Percentiles rank a stretch among this genome's conserved stretches.
These are phyloP conservation scores for Melanocharis versteri DNA, from an alignment of 2,113 vertebrate genomes.

Conservation along the genomic window DNA sequence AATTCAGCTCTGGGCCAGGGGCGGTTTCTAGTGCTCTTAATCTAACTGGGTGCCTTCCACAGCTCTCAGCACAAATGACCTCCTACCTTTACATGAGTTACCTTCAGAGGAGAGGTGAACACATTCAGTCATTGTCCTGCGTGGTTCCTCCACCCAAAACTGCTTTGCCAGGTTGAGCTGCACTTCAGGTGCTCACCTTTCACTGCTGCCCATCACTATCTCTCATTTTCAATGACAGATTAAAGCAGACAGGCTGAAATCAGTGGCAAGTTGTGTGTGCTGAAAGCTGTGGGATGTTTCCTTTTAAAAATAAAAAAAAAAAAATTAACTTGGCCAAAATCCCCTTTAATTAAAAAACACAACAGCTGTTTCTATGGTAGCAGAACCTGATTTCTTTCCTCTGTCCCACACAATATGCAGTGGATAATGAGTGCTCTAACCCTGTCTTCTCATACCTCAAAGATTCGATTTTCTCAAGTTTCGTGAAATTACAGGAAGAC, in stretches of 20 bases:
- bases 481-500: constrained; percentile 33
- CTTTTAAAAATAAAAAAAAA: background rate
- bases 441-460: background rate
- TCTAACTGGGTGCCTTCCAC: background rate
- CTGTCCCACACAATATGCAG: background rate
- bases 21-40: background rate
- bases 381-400: background rate
- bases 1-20: background rate
- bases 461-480: constrained; percentile 21
- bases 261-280: background rate
- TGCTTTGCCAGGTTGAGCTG: background rate
- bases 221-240: background rate
- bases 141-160: background rate
- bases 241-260: background rate
- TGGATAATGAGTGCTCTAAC: background rate
- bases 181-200: background rate
- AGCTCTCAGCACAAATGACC: background rate
- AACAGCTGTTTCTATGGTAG: background rate
- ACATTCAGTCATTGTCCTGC: background rate
- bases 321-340: background rate
- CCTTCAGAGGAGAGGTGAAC: background rate
- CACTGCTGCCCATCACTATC: background rate
- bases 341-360: background rate
- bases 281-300: background rate
- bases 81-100: background rate